Base-by-base conservation (phyloP, 2,113 vertebrate genomes). In the Sinosuthora webbiana region DNA sequence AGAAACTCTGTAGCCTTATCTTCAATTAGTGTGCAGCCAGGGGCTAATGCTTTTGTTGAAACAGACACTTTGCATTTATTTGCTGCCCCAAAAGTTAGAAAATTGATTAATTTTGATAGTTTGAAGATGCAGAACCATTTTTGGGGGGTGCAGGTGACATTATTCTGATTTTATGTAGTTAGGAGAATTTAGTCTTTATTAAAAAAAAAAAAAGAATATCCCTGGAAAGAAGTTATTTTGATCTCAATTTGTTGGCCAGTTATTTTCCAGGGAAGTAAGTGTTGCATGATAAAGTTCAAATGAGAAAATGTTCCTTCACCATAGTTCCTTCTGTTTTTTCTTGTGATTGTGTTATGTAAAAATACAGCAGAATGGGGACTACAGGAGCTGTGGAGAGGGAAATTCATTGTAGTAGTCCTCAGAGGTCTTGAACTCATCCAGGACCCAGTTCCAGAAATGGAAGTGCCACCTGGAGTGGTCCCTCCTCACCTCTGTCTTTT, bases 31-130 rank as follows among this genome's bases (percentile, higher is more conserved):
- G 0, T 9, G 18, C 3, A 13, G 41, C 2, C 10, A 10, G 18
- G 7, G 50, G 10, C 13, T 25, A 45, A 15, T 20, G 11, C 22
- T 83, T 83, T 27, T 33, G 9, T 56, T 73, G 45, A 56, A 81
- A 57, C 6, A 70, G 24, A 33, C 2, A 12, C 5, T 19, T 49
- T 15, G 23, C 11, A 73, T 27, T 18, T 25, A 39, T 39, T 59
- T 24, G 2, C 4, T 0, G 0, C 7, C 4, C 2, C 1, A 1
- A 28, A 41, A 27, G 9, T 2, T n/a, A 14, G 15, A 45, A 78
- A 78, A 18, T 33, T 2, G 2, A 7, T 70, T 45, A 27, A 12
- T 60, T 41, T 45, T 41, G 14, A 24, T 6, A 9, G 13, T 55
- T 79, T 11, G 23, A n/a, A 47, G 31, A 64, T 15, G 20, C 10